phyloP scores from a whole-genome alignment of 2,888 invertebrate genomes.

The Geophilus truncorum region DNA sequence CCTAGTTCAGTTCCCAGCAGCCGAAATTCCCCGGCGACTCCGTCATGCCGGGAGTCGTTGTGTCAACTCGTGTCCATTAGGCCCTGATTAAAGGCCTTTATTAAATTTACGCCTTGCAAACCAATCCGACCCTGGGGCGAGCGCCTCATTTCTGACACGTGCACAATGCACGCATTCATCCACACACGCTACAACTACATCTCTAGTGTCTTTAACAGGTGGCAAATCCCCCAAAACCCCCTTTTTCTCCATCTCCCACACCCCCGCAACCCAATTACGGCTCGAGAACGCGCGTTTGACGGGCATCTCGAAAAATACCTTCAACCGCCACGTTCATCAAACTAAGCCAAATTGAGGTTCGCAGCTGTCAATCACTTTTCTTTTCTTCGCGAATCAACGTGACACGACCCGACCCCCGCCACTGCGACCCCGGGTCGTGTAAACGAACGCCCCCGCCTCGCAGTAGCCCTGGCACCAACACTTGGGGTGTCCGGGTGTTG shows the following conservation, averaged over 20 bases:
- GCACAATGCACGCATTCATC: not conserved
- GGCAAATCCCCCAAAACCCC: not conserved
- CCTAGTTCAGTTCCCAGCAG: not conserved
- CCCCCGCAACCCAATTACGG: not conserved
- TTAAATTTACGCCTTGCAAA: not conserved
- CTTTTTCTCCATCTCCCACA: not conserved
- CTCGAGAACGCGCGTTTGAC: not conserved
- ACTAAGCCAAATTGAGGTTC: not conserved
- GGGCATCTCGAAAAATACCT: not conserved
- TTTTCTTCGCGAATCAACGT: not conserved
- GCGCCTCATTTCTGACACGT: constrained; percentile 10
- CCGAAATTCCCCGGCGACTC: not conserved
- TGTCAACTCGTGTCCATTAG: not conserved
- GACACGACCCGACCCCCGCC: not conserved
- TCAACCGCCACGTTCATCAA: not conserved
- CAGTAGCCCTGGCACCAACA: not conserved
- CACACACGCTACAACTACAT: not conserved
- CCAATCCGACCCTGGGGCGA: not conserved
- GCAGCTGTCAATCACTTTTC: not conserved
- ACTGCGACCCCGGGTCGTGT: not conserved
- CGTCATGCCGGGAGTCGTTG: not conserved
- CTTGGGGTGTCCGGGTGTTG: not conserved
- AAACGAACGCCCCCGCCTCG: constrained; percentile 2
- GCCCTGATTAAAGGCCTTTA: not conserved
- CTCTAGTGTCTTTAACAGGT: not conserved